Evolutionary conservation across 1,140 invertebrate genomes (phyloP).

Genomic region (Conus ventricosus): DNA sequence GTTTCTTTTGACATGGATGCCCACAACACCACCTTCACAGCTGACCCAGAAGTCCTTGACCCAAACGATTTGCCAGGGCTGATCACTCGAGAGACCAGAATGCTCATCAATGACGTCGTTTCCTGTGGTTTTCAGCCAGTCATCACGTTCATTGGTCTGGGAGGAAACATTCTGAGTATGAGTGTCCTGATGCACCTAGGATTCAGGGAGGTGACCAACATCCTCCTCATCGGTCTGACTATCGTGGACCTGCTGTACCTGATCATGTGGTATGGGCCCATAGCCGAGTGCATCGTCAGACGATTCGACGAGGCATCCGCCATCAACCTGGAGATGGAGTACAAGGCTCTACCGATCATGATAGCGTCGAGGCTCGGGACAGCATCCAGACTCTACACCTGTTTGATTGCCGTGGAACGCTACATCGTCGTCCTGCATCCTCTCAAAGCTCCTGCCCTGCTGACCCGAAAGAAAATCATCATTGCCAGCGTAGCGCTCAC

Average conservation of each 20-base stretch:
- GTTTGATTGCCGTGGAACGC: conserved; percentile 21
- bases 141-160: not conserved
- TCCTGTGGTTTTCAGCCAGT: conserved; percentile 20
- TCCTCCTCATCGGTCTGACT: conserved; percentile 17
- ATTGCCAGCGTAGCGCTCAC: not conserved
- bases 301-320: not conserved
- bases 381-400: not conserved
- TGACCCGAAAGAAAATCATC: conserved; percentile 6
- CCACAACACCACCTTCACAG: not conserved
- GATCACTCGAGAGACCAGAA: not conserved
- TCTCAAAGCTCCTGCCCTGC: not conserved
- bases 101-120: conserved; percentile 20
- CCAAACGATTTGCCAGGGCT: not conserved
- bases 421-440: conserved; percentile 17
- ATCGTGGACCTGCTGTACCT: conserved; percentile 9
- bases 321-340: not conserved
- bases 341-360: not conserved
- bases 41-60: not conserved
- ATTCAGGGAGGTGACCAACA: not conserved
- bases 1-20: not conserved
- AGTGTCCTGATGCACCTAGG: conserved; percentile 11
- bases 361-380: not conserved
- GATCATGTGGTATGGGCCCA: not conserved
- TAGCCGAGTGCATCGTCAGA: conserved; percentile 1
- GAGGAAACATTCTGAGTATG: conserved; percentile 25